phyloP scores from a whole-genome alignment of 2,113 vertebrate genomes.

The Cairina moschata region DNA sequence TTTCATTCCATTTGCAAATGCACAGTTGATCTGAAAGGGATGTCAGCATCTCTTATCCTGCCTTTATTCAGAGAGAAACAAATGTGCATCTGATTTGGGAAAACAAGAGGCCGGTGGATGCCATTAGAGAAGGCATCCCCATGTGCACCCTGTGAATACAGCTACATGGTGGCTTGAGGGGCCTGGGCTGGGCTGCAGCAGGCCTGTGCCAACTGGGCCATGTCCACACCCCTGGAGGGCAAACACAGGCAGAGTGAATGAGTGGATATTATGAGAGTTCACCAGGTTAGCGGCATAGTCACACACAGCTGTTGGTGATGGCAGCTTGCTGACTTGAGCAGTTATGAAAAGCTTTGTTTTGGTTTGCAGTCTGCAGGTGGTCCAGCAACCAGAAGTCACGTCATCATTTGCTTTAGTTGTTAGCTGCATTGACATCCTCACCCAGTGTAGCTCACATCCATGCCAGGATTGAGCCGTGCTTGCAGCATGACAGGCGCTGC shows the following conservation, averaged over 20 bases:
- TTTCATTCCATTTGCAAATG: conserved; percentile 54
- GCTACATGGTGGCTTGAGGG: neutral
- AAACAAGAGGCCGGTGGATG: neutral
- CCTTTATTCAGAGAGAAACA: conserved; percentile 35
- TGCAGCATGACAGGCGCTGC: neutral
- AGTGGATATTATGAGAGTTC: neutral
- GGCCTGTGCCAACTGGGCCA: neutral
- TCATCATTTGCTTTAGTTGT: neutral
- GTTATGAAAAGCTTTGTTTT: neutral
- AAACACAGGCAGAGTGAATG: neutral
- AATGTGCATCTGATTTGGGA: conserved; percentile 38
- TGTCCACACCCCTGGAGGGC: neutral
- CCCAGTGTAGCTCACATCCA: neutral
- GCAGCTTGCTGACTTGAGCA: neutral
- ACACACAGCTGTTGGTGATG: neutral
- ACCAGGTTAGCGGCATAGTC: neutral
- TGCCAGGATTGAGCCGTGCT: accelerated
- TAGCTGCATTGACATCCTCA: neutral
- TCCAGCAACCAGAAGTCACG: neutral
- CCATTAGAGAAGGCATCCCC: neutral
- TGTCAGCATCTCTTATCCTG: conserved; percentile 43
- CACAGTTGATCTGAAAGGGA: conserved; percentile 46
- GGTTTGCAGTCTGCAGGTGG: neutral
- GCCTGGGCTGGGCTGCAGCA: neutral
- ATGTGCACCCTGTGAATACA: neutral